Conservation (phyloP, 2,113 vertebrate genomes). For the Noturus placidus region DNA sequence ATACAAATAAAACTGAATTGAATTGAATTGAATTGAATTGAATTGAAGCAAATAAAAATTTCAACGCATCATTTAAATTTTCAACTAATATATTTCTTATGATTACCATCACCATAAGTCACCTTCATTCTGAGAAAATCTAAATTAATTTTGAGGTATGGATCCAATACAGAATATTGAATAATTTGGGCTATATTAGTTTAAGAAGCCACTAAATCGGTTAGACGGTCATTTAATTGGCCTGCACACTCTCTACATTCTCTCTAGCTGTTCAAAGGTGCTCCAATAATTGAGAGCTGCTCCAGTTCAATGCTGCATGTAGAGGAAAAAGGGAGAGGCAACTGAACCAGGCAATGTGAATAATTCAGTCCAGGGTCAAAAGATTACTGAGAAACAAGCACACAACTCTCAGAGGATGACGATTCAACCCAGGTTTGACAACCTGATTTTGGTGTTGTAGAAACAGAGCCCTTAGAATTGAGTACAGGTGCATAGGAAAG, state of each 20-base stretch:
- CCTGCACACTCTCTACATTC: background rate
- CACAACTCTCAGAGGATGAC: conserved; percentile 4
- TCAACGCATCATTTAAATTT: background rate
- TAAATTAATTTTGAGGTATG: background rate
- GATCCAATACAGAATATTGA: background rate
- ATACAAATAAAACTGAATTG: no score
- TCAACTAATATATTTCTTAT: background rate
- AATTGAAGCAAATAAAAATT: background rate
- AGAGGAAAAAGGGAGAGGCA: conserved; percentile 47
- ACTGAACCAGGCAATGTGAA: conserved; percentile 64
- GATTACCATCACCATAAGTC: background rate
- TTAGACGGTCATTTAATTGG: background rate
- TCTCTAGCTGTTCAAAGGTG: conserved; percentile 21
- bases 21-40: no score
- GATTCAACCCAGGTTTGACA: conserved; percentile 13
- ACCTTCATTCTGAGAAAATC: background rate
- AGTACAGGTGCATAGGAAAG: background rate
- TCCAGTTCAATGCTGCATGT: conserved; percentile 15
- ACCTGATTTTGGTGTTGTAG: background rate
- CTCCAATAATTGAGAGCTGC: conserved; percentile 21
- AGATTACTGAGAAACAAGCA: conserved; percentile 40
- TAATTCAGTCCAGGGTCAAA: conserved; percentile 64
- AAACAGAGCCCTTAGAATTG: background rate
- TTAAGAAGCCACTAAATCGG: background rate
- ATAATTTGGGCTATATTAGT: background rate